phyloP scores from a whole-genome alignment of 2,888 invertebrate species.

The Polydrusus pterygomalis region DNA sequence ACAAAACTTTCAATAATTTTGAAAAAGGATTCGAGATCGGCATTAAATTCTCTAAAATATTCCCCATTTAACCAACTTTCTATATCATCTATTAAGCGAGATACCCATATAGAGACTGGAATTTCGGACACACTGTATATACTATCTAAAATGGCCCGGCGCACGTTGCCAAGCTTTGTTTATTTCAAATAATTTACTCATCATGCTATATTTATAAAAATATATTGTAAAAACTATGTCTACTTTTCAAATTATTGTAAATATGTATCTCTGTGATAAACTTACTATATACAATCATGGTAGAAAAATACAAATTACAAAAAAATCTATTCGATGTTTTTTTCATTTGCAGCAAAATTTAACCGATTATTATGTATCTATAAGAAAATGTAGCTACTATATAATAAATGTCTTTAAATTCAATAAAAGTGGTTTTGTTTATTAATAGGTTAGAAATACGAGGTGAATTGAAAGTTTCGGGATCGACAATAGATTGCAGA shows the following conservation, averaged over 20 bases:
- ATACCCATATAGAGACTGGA: too few relatives aligned
- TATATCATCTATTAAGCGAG: too few relatives aligned
- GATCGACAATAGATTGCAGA: too few relatives aligned
- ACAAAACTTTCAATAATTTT: too few relatives aligned
- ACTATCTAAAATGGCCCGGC: too few relatives aligned
- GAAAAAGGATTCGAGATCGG: too few relatives aligned
- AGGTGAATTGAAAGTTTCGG: not conserved
- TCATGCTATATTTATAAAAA: not conserved
- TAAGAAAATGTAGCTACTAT: conserved; percentile 32
- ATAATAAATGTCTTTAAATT: conserved; percentile 42
- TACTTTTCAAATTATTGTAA: conserved; percentile 40
- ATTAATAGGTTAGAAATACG: not conserved
- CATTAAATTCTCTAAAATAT: too few relatives aligned
- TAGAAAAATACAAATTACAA: conserved; percentile 43
- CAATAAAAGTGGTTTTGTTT: not conserved
- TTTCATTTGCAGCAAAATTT: conserved; percentile 38
- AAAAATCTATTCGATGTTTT: conserved; percentile 35
- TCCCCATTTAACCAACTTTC: too few relatives aligned
- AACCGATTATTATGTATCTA: conserved; percentile 39
- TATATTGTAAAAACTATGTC: conserved; percentile 1
- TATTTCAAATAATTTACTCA: too few relatives aligned
- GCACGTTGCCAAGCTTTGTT: too few relatives aligned
- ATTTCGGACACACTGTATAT: too few relatives aligned
- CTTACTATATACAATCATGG: conserved; percentile 53
- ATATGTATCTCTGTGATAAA: conserved; percentile 52